phyloP scores from a whole-genome alignment of 2,113 vertebrate species.

The Zosterops pallidus region DNA sequence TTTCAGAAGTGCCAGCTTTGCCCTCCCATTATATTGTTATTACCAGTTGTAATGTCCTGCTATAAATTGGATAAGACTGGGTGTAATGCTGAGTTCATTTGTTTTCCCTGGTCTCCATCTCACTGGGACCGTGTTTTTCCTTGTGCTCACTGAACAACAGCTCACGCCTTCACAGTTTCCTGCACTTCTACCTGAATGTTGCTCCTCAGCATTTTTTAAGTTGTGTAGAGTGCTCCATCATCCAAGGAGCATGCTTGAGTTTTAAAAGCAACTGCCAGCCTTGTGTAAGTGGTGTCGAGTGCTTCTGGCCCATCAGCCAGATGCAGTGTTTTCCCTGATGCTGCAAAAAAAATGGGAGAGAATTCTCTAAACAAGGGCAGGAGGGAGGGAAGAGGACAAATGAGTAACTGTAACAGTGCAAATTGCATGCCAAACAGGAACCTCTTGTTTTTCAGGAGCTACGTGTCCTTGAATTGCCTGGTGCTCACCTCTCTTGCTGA shows the following conservation, averaged over 20 bases:
- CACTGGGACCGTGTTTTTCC: not conserved
- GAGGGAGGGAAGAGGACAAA: not conserved
- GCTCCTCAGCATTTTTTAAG: not conserved
- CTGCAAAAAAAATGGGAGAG: not conserved
- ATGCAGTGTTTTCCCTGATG: not conserved
- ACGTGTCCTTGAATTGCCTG: not conserved
- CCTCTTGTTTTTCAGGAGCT: slow-evolving; percentile 30
- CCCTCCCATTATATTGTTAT: slow-evolving; percentile 31
- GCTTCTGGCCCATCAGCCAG: not conserved
- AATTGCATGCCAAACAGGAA: slow-evolving; percentile 20
- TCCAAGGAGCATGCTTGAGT: not conserved
- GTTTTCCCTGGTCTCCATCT: not conserved
- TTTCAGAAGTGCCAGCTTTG: not conserved
- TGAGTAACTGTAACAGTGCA: not conserved
- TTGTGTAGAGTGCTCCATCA: not conserved
- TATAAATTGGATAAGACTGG: slow-evolving; percentile 18
- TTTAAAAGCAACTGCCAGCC: not conserved
- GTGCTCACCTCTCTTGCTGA: not conserved
- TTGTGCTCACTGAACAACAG: not conserved
- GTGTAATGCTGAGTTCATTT: not conserved
- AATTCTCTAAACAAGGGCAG: not conserved
- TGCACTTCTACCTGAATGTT: slow-evolving; percentile 26
- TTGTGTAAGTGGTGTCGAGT: not conserved
- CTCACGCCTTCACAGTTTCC: not conserved
- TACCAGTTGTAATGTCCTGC: not conserved